Evolutionary conservation across 2,797 vertebrate species (phyloP).

Genomic region (Falco rusticolus): DNA sequence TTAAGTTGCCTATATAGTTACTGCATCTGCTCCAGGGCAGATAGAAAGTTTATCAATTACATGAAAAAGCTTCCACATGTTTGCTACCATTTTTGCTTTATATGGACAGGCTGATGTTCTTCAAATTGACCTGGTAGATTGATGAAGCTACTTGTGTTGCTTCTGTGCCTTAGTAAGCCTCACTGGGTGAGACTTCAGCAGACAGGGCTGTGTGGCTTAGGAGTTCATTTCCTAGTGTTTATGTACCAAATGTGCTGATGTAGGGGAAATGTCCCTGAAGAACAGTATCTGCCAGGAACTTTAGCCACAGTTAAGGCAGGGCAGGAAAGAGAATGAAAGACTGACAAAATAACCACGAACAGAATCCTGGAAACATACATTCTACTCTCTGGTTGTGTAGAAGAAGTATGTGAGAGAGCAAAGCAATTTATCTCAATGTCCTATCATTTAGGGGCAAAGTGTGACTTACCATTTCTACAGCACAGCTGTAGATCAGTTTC

Average conservation of each 20-base stretch:
- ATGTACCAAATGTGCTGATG: constrained; percentile 10
- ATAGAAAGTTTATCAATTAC: not conserved
- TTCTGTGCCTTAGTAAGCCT: not conserved
- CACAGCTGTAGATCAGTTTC: constrained; percentile 95
- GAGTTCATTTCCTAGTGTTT: constrained; percentile 13
- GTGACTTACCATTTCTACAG: constrained; percentile 91
- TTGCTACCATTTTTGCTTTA: not conserved
- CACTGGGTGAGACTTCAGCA: not conserved
- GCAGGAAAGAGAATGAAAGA: not conserved
- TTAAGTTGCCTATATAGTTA: not conserved
- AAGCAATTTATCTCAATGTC: not conserved
- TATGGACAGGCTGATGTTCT: not conserved
- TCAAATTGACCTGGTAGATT: not conserved
- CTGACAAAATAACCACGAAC: not conserved
- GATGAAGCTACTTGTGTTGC: not conserved
- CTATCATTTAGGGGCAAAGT: not conserved
- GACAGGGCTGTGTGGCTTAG: not conserved
- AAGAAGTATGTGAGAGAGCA: not conserved
- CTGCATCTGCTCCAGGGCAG: not conserved
- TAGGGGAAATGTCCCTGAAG: not conserved
- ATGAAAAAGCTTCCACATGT: not conserved
- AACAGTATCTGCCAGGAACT: not conserved
- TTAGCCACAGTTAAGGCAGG: constrained; percentile 6
- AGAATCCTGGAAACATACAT: not conserved
- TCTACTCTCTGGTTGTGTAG: not conserved